Evolutionary conservation across 2,888 invertebrate species (phyloP), one percentile per base, ranked within the genome.

Genomic region (Busseola fusca): DNA sequence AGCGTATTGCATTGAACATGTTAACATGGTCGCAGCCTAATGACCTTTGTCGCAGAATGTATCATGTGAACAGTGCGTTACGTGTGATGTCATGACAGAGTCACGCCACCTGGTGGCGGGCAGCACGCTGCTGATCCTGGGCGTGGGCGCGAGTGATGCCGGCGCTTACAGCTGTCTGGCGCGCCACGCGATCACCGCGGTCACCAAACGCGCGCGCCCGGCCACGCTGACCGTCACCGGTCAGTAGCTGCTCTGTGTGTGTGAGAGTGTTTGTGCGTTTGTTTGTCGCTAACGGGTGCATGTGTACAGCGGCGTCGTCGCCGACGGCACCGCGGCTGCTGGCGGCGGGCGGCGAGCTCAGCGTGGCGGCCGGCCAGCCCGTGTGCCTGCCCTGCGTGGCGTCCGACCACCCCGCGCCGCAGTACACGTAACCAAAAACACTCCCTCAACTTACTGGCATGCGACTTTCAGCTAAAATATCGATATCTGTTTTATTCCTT

Each of bases 151-250:
- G 80, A 96, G 97, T 82, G 97, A 97, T 78, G 96, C 96, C 82
- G 96, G 96, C 40, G 93, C 96, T 63, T 98, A 97, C 92, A 96
- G 97, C 82, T 98, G 98, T 90, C 94, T 97, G 72, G 97, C 97
- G 66, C 95, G 97, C 30, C 97, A 97, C 91, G 93, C 96, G 14
- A 93, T 97, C 81, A 97, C 97, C 1, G 97, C 96, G n/a, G 96
- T 96, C 87, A 95, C 97, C 69, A 94, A 96, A 84, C 96, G 97
- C 85, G 97, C 97, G 78, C 96, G 96, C 54, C 95, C 97, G 34
- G 96, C 96, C 10, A 96, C 93, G 64, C 94, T 97, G 78, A 93
- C 96, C 67, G 95, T 97, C 76, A 95, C 96, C 81, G 96, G 97
- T 96, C 86, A 87, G 91, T 88, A n/a, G 2, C 42, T 12, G 42